Base-by-base conservation (phyloP, 2,888 invertebrate species). In the Miltochrista miniata region DNA sequence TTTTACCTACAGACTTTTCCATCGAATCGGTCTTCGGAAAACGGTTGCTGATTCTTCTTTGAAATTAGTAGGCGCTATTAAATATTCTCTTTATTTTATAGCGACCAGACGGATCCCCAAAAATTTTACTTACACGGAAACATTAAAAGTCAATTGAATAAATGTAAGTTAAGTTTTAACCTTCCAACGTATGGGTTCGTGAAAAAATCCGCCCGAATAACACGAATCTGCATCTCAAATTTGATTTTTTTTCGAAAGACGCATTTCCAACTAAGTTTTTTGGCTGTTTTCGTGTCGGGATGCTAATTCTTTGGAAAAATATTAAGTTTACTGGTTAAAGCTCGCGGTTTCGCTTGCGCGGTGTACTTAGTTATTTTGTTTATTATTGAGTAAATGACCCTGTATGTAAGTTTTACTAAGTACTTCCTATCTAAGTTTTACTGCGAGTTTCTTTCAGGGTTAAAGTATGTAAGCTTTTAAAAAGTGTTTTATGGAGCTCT, bases 241-340 rank as follows among this genome's bases (percentile, higher is more conserved):
- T 11, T 7, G 10, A 30, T n/a, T 10, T 37, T 45, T 45, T 45
- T 30, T 18, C 24, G 45, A 36, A 29, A 36, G 36, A n/a, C 30
- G 45, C 36, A 45, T 45, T 12, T 45, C 24, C 14, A 45, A 35
- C 8, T 13, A 11, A n/a, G 1, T 45, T 44, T 45, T 45, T 45
- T 14, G 7, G 36, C 0, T 45, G 45, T 36, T 45, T 36, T 45
- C n/a, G 30, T 15, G 30, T n/a, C 36, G 11, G n/a, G 5, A 36
- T 45, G 36, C 3, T 14, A 37, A 30, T 45, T 36, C 7, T 36
- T 18, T 1, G 1, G 1, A n/a, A 36, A 45, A 37, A 2, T 14
- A 12, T 29, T 12, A 36, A 29, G 14, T 30, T 11, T n/a, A 29
- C 12, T 36, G 10, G 14, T 11, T 29, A n/a, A 24, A 12, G 7